Conservation (phyloP, 2,888 invertebrate genomes). For the Hemicrepidius hirtus region DNA sequence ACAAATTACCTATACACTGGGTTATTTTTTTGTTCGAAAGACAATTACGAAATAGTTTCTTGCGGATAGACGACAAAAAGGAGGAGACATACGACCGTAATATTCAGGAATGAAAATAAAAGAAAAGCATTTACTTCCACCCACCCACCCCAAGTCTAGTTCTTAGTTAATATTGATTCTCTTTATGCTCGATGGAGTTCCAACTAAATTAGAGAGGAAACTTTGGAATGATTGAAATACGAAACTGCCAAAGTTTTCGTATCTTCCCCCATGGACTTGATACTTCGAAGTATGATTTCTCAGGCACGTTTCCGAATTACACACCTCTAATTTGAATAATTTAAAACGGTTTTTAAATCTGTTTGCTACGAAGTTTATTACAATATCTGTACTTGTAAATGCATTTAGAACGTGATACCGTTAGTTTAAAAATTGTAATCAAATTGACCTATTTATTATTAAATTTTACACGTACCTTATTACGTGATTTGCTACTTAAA, state of each 20-base stretch:
- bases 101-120: conserved; percentile 6
- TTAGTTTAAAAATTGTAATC: conserved; percentile 17
- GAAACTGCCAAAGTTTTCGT: conserved; percentile 6
- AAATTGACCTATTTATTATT: conserved; percentile 29
- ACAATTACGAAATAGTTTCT: conserved; percentile 3
- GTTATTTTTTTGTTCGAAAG: too few relatives aligned
- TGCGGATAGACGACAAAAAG: conserved; percentile 5
- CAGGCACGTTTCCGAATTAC: not conserved
- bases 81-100: conserved; percentile 12
- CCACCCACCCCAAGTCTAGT: conserved; percentile 9
- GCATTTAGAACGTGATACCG: conserved; percentile 25
- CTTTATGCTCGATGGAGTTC: conserved; percentile 9
- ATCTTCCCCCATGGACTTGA: not conserved
- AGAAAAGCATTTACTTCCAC: conserved; percentile 3
- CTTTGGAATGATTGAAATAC: conserved; percentile 12
- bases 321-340: conserved; percentile 2
- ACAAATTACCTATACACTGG: too few relatives aligned
- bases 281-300: not conserved
- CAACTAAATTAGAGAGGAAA: conserved; percentile 14
- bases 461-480: conserved; percentile 32
- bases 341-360: not conserved
- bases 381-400: too few relatives aligned
- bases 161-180: conserved; percentile 5
- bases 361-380: not conserved
- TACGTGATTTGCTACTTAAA: conserved; percentile 33